A percentile compares a stretch with the other conserved stretches of the same genome.
These are phyloP conservation scores for Zelleria hepariella DNA, from an alignment of 2,888 invertebrate genomes.

Conservation along the genomic window DNA sequence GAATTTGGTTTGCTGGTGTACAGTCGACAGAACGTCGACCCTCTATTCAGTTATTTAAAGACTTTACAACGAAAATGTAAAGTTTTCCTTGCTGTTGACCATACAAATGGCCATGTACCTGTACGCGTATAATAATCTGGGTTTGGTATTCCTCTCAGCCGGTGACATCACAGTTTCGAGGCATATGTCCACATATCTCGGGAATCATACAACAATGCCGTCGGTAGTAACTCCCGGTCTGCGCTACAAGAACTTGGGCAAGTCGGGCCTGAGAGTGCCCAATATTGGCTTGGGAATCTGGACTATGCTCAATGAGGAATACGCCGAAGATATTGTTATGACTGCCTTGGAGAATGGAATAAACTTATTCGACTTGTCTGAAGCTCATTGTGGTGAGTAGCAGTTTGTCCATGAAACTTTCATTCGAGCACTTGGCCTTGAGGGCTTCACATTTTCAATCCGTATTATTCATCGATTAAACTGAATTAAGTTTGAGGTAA, in stretches of 20 bases:
- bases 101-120: no score
- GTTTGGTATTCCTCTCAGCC: conserved; percentile 19
- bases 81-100: no score
- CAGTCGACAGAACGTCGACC: no score
- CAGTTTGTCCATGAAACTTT: no score
- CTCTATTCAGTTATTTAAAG: no score
- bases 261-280: conserved; percentile 94
- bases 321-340: conserved; percentile 92
- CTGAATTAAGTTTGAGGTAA: no score
- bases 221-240: conserved; percentile 84
- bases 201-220: conserved; percentile 74
- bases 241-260: conserved; percentile 93
- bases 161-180: conserved; percentile 53
- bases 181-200: conserved; percentile 66
- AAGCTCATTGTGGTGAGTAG: conserved; percentile 86
- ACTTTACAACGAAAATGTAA: no score
- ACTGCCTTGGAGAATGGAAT: conserved; percentile 96
- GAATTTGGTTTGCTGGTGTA: no score
- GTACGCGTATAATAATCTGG: no score
- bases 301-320: conserved; percentile 88
- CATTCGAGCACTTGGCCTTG: background rate
- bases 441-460: no score
- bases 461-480: no score
- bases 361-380: conserved; percentile 96
- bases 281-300: conserved; percentile 95